These are phyloP conservation scores for Drosophila subobscura DNA, from an alignment of 1,140 invertebrate genomes.

Conservation along the genomic window DNA sequence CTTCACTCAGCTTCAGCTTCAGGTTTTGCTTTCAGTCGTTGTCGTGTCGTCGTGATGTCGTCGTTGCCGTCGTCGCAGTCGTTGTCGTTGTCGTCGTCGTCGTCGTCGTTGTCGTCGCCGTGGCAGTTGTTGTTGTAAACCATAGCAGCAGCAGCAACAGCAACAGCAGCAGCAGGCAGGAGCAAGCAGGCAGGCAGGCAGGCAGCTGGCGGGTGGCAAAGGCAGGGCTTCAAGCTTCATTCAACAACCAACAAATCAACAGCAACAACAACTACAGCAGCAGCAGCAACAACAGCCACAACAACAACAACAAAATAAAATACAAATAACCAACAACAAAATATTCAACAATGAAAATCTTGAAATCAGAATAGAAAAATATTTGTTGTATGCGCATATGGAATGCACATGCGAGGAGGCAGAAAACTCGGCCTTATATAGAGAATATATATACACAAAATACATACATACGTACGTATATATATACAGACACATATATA, in stretches of 20 bases:
- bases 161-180: slow-evolving; percentile 10
- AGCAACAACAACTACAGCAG: slow-evolving; percentile 36
- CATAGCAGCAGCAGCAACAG: slow-evolving; percentile 25
- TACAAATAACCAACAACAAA: slow-evolving; percentile 18
- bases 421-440: slow-evolving; percentile 19
- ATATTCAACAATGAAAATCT: slow-evolving; percentile 10
- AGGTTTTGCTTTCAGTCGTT: slow-evolving; percentile 74
- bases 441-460: background rate
- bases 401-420: slow-evolving; percentile 51
- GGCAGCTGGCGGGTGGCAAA: too few relatives aligned
- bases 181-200: too few relatives aligned
- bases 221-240: too few relatives aligned
- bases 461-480: slow-evolving; percentile 40
- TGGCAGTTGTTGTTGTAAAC: slow-evolving; percentile 42
- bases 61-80: slow-evolving; percentile 78
- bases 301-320: slow-evolving; percentile 35
- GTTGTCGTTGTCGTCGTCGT: slow-evolving; percentile 34
- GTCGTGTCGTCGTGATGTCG: slow-evolving; percentile 83
- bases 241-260: slow-evolving; percentile 5
- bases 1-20: slow-evolving; percentile 56
- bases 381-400: slow-evolving; percentile 61
- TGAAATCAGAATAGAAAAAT: slow-evolving; percentile 14
- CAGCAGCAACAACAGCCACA: slow-evolving; percentile 34
- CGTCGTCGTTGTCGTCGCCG: slow-evolving; percentile 52
- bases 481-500: slow-evolving; percentile 22